Evolutionary conservation across 2,888 invertebrate species (phyloP), one percentile per base, ranked within the genome.

Genomic region (Pristionchus arcanus): DNA sequence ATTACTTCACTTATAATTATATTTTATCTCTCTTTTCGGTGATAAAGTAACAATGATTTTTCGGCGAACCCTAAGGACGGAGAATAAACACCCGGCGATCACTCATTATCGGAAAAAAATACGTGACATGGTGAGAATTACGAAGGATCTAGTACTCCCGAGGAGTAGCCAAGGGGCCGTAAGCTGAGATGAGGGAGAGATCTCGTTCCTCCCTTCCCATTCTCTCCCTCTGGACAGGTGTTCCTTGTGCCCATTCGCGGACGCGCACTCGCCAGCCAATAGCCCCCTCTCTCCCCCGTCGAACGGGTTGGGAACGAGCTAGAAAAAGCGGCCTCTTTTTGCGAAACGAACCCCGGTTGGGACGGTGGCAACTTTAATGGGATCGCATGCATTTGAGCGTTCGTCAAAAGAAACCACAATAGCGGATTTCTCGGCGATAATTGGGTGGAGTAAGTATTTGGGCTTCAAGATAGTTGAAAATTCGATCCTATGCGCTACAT

Each of bases 241-340:
- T 81, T 81, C 81, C 81, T 77, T 37, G 21, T 21, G 74, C 74
- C 74, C 74, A 37, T 71, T 71, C 68, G 68, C 68, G 13, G 59
- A 25, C 59, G 59, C 16, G 63, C 63, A 63, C 63, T 63, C 63
- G 11, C n/a, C n/a, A 11, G 63, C n/a, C 63, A 25, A 55, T 21
- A 55, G 55, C 55, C 55, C 19, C 55, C 55, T 55, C 66, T 66
- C 28, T 25, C 71, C 25, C 34, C n/a, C n/a, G n/a, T 13, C 74
- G 74, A 74, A 81, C 81, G 81, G 49, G 81, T 81, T 81, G 81
- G 49, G 25, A 28, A 81, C 81, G 81, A 25, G 21, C 42, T 25
- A 71, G 7, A 37, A 37, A 21, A 71, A 71, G 68, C 34, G 68
- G 31, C 42, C 42, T n/a, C 68, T 68, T 31, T 68, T 68, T 31